Evolutionary conservation across 37 sponge, comb jelly and placozoan genomes (phyloP), one percentile per base, ranked within the genome.

Genomic region (Chondrilla cf. caribensis): DNA sequence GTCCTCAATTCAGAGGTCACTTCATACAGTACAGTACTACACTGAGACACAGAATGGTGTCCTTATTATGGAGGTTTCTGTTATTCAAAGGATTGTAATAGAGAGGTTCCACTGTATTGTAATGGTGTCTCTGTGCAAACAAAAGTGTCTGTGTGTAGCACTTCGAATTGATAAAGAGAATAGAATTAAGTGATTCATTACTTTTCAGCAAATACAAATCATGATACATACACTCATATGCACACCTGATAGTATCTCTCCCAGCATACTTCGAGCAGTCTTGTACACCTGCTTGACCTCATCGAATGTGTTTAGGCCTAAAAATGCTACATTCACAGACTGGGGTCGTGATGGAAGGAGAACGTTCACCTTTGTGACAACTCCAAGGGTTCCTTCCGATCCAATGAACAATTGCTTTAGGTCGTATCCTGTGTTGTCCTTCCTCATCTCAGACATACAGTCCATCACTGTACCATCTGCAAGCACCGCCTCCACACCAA

Each of bases 341-440:
- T 86, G 58, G 14, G 99, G 95, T 64, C 54, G 81, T 2, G 87
- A 88, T 22, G 96, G 91, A 3, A 89, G 80, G 0, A 92, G 87
- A 21, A 98, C 83, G 0, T 94, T 83, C 25, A 98, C 87, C 18
- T 86, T 88, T 41, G 99, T 96, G 36, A 98, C 73, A 9, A 98
- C 82, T 0, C 99, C 99, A 21, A 98, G 89, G 9, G 99, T 98
- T 2, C 99, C 99, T 65, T 98, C 99, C 33, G 89, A 81, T 28
- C 99, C 99, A 77, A 98, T 96, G 82, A 98, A 96, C 76, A 98
- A 81, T 91, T 98, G 99, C 86, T 98, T 98, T 38, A 98, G 38
- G 47, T 98, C 99, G 86, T 96, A 98, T 7, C 94, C 96, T 59
- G 97, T 97, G 84, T 97, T 97, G 81, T 97, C 99, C 76, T 98